Conservation (phyloP, 2,797 vertebrate genomes). For the Argyrosomus regius region DNA sequence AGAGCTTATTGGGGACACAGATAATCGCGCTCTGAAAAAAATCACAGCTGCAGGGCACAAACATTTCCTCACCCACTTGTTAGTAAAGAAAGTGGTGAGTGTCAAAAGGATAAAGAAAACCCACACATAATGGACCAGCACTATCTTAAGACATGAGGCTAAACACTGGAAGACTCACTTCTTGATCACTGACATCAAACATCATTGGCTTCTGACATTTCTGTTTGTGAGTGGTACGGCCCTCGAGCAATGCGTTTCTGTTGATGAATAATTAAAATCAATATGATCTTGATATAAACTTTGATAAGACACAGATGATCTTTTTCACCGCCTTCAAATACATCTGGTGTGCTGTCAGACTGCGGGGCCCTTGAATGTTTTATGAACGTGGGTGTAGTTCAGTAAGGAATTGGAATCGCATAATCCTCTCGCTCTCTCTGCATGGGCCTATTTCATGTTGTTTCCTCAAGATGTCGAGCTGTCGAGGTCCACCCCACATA, state of each 20-base stretch:
- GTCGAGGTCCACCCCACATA: slow-evolving; percentile 25
- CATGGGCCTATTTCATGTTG: slow-evolving; percentile 38
- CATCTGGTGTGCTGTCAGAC: slow-evolving; percentile 56
- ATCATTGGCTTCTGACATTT: slow-evolving; percentile 34
- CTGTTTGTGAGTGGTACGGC: background rate
- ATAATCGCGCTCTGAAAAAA: slow-evolving; percentile 28
- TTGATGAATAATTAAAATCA: slow-evolving; percentile 66
- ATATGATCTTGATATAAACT: slow-evolving; percentile 60
- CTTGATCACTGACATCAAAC: slow-evolving; percentile 50
- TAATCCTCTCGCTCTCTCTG: slow-evolving; percentile 48
- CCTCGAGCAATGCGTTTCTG: slow-evolving; percentile 19
- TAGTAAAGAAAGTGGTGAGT: background rate
- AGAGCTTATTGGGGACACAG: slow-evolving; percentile 8
- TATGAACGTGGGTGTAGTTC: slow-evolving; percentile 78
- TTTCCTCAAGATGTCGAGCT: slow-evolving; percentile 37
- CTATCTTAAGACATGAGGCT: background rate
- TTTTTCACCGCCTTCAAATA: slow-evolving; percentile 52
- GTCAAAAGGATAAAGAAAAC: slow-evolving; percentile 4
- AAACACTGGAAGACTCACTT: slow-evolving; percentile 5
- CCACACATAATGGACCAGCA: background rate
- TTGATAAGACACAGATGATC: slow-evolving; percentile 64
- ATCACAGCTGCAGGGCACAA: slow-evolving; percentile 22
- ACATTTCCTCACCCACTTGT: slow-evolving; percentile 5
- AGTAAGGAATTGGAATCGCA: slow-evolving; percentile 57
- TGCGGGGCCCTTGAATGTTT: slow-evolving; percentile 75